A percentile compares a stretch with the other conserved stretches of the same genome.
phyloP scores from a whole-genome alignment of 2,113 vertebrate genomes.

The Varanus salvator region DNA sequence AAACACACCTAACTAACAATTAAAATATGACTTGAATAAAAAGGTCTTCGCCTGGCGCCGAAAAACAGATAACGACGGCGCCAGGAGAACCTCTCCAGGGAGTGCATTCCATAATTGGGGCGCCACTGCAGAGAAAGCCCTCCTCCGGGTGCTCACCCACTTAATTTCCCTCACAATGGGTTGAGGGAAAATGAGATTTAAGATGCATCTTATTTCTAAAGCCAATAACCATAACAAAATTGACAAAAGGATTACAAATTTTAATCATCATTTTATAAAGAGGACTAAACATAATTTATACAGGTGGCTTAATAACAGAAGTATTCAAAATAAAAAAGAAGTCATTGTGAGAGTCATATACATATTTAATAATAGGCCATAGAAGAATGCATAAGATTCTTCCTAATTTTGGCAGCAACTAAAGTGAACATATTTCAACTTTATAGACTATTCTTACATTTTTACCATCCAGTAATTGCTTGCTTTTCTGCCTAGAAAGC shows the following conservation, averaged over 20 bases:
- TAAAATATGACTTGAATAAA: no score
- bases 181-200: no score
- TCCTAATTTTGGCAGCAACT: background rate
- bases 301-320: background rate
- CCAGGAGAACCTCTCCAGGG: no score
- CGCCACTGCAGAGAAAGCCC: no score
- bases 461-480: background rate
- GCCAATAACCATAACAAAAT: background rate
- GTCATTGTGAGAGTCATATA: background rate
- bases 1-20: no score
- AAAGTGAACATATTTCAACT: background rate
- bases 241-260: background rate
- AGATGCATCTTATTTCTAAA: background rate
- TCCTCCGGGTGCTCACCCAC: no score
- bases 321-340: background rate
- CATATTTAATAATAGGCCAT: background rate
- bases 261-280: background rate
- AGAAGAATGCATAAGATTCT: background rate
- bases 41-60: no score
- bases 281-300: background rate
- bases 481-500: no score
- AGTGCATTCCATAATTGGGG: no score
- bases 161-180: no score
- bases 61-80: no score
- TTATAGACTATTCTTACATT: background rate